Conservation (phyloP, 2,888 invertebrate species). For the Tenthredo livida region DNA sequence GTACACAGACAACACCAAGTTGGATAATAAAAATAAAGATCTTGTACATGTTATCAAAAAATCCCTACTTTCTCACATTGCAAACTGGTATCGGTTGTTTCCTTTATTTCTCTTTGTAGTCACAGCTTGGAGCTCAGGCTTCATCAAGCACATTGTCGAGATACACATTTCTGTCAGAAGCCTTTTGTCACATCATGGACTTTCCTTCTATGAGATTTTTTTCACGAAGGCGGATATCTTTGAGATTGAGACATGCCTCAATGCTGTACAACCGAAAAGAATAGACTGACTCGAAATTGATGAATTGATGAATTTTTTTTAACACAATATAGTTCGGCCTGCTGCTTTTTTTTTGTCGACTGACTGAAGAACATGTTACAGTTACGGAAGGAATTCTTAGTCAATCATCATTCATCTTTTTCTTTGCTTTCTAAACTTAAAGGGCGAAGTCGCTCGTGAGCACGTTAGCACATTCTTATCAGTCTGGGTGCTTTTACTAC, state of each 20-base stretch:
- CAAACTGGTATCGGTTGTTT: neutral
- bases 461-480: neutral
- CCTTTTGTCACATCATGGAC: neutral
- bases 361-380: neutral
- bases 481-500: conserved; percentile 19
- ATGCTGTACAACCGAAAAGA: neutral
- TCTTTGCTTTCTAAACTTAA: neutral
- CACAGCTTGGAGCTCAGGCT: neutral
- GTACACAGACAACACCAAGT: neutral
- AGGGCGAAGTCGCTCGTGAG: conserved; percentile 15
- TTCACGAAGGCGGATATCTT: neutral
- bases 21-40: neutral
- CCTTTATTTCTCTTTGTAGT: neutral
- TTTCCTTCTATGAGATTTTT: neutral
- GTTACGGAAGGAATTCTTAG: neutral
- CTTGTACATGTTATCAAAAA: neutral
- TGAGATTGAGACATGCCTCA: neutral
- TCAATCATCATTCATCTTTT: neutral
- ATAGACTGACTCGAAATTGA: neutral
- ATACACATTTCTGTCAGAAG: neutral
- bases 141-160: neutral
- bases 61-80: neutral
- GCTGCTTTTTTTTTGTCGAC: neutral
- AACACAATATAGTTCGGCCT: neutral
- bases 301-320: neutral